Evolutionary conservation across 2,113 vertebrate species (phyloP).

Genomic region (Oceanodroma tethys): DNA sequence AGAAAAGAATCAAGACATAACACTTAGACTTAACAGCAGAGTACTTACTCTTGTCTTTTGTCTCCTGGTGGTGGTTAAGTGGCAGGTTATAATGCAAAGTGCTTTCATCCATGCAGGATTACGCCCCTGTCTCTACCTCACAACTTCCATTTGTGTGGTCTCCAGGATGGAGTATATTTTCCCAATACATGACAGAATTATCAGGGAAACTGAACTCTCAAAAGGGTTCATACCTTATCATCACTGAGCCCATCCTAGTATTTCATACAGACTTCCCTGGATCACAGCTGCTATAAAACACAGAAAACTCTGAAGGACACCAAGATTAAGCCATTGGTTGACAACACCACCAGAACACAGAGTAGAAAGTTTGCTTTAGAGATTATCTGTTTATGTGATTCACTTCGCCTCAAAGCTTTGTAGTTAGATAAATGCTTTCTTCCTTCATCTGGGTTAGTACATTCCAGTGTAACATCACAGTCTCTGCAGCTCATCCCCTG

Average conservation of each 20-base stretch:
- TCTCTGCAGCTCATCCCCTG: conserved; percentile 22
- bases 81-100: conserved; percentile 20
- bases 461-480: conserved; percentile 23
- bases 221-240: not conserved
- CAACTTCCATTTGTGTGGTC: not conserved
- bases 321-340: not conserved
- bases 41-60: conserved; percentile 6
- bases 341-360: not conserved
- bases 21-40: conserved; percentile 16
- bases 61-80: not conserved
- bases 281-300: not conserved
- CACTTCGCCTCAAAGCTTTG: conserved; percentile 38
- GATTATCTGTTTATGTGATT: conserved; percentile 29
- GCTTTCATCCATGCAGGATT: conserved; percentile 34
- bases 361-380: conserved; percentile 32
- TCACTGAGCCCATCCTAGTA: not conserved
- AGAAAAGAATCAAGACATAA: conserved; percentile 37
- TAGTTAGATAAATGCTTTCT: conserved; percentile 34
- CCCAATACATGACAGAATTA: not conserved
- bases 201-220: not conserved
- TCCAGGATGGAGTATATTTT: not conserved
- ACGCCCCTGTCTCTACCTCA: not conserved
- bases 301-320: conserved; percentile 39
- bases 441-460: conserved; percentile 36
- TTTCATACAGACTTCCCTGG: not conserved